These are phyloP conservation scores for Belonocnema kinseyi DNA, from an alignment of 1,140 invertebrate species.

Conservation along the genomic window DNA sequence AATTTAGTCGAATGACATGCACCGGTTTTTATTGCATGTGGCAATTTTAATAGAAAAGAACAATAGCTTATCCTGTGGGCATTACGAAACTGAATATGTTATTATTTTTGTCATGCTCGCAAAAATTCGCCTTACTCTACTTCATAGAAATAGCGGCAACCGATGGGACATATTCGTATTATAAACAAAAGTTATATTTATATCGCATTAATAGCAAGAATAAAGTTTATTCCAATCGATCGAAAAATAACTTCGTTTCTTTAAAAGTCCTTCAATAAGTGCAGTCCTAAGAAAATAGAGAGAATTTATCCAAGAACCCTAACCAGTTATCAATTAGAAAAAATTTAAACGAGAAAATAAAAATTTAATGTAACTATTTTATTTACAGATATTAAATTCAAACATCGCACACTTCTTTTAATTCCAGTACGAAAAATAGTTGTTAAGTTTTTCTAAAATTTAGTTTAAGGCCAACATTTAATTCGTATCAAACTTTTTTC, in stretches of 20 bases:
- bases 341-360: not conserved
- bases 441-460: no score
- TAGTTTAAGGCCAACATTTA: not conserved
- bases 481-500: not conserved
- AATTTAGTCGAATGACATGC: slow-evolving; percentile 58
- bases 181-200: no score
- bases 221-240: slow-evolving; percentile 66
- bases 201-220: slow-evolving; percentile 69
- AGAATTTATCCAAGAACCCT: not conserved
- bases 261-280: slow-evolving; percentile 50
- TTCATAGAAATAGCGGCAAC: not conserved
- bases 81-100: slow-evolving; percentile 57
- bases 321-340: not conserved
- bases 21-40: slow-evolving; percentile 54
- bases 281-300: slow-evolving; percentile 35
- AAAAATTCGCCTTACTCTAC: slow-evolving; percentile 41
- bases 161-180: slow-evolving; percentile 59
- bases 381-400: no score
- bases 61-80: slow-evolving; percentile 62
- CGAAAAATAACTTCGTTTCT: slow-evolving; percentile 28
- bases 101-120: slow-evolving; percentile 62
- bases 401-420: no score
- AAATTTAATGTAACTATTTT: not conserved
- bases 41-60: slow-evolving; percentile 58
- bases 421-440: no score